Conservation (phyloP, 2,113 vertebrate genomes). For the Galbula dea region DNA sequence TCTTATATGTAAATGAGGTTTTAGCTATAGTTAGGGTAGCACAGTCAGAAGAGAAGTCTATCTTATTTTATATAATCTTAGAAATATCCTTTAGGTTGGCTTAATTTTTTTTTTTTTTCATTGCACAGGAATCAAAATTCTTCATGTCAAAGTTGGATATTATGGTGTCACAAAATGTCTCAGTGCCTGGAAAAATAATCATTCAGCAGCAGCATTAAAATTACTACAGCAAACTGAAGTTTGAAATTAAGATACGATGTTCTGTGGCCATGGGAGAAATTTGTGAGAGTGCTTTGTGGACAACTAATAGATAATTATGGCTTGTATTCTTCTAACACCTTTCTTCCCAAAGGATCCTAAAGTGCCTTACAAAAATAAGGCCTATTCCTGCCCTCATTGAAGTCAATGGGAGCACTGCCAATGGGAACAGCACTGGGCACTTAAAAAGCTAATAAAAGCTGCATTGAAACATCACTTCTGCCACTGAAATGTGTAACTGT, state of each 20-base stretch:
- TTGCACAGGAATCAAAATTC: neutral
- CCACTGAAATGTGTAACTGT: conserved; percentile 42
- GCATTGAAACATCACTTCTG: conserved; percentile 44
- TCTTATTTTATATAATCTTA: neutral
- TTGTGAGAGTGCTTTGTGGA: conserved; percentile 34
- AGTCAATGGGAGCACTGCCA: conserved; percentile 58
- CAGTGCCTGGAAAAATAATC: neutral
- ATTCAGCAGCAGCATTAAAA: neutral
- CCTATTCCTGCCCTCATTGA: conserved; percentile 50
- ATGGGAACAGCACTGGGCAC: conserved; percentile 43
- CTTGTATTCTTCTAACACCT: conserved; percentile 44
- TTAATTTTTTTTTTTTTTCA: neutral
- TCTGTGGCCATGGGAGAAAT: neutral
- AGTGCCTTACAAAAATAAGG: conserved; percentile 58
- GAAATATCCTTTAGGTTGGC: rapidly evolving
- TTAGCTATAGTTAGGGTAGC: neutral
- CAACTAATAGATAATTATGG: conserved; percentile 15
- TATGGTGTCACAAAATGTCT: neutral
- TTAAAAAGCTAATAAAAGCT: conserved; percentile 60
- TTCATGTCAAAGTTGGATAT: neutral
- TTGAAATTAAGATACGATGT: conserved; percentile 12
- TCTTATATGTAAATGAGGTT: neutral
- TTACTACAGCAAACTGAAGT: neutral
- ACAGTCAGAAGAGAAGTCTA: neutral
- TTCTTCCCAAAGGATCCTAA: conserved; percentile 50